Conservation (phyloP, 2,113 vertebrate species). For the Dasyprocta punctata region DNA sequence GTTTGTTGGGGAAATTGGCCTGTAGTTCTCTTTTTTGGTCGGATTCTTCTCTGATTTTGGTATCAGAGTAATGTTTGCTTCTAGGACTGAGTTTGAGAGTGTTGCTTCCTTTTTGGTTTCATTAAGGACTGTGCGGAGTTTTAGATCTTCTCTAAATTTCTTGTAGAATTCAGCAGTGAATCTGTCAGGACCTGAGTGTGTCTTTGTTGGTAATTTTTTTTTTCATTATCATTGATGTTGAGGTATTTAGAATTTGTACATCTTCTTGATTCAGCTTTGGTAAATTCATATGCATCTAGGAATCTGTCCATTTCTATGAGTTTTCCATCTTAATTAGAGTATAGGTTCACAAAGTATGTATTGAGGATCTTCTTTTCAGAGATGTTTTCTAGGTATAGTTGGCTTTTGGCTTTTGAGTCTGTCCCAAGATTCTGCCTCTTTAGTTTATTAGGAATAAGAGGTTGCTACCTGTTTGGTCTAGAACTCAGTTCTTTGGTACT, state of each 20-base stretch:
- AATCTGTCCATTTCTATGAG: neutral
- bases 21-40: neutral
- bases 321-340: neutral
- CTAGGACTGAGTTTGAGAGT: neutral
- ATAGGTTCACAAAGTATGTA: neutral
- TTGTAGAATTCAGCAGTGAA: neutral
- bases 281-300: neutral
- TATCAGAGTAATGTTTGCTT: neutral
- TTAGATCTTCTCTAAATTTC: neutral
- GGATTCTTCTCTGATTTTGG: neutral
- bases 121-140: neutral
- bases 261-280: neutral
- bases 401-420: neutral
- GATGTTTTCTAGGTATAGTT: neutral
- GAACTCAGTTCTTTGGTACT: neutral
- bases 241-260: neutral
- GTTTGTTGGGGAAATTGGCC: neutral
- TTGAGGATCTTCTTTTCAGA: neutral
- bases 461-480: neutral
- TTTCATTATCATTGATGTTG: neutral
- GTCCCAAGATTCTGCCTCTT: neutral
- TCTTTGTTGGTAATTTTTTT: neutral
- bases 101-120: neutral
- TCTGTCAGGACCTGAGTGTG: neutral
- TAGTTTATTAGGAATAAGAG: neutral